A percentile compares a stretch with the other conserved stretches of the same genome.
These are phyloP conservation scores for Pollenia amentaria DNA, from an alignment of 2,888 invertebrate genomes.

Conservation along the genomic window DNA sequence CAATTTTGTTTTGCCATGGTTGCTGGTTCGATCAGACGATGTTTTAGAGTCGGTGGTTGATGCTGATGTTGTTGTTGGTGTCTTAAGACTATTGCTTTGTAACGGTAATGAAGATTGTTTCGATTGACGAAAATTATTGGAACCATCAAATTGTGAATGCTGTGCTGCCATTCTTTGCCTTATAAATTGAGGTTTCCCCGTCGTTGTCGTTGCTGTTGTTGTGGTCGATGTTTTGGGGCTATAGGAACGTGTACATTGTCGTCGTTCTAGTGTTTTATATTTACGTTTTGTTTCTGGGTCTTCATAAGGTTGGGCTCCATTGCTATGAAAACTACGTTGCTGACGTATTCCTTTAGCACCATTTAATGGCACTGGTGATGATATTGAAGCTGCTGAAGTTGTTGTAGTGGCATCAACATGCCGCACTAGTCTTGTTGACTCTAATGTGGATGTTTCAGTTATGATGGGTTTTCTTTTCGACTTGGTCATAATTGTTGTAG, in stretches of 20 bases:
- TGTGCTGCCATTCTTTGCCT: conserved; percentile 61
- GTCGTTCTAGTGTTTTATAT: conserved; percentile 59
- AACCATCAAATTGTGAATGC: conserved; percentile 36
- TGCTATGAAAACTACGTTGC: conserved; percentile 76
- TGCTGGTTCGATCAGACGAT: conserved; percentile 40
- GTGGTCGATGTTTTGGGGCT: conserved; percentile 34
- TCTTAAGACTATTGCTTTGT: conserved; percentile 34
- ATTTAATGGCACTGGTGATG: conserved; percentile 20
- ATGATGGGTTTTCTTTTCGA: conserved; percentile 69
- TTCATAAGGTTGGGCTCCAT: conserved; percentile 63
- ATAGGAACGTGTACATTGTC: conserved; percentile 61
- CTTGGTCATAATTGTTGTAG: conserved; percentile 59
- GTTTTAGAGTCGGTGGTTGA: conserved; percentile 21
- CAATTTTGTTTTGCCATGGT: conserved; percentile 49
- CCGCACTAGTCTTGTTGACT: conserved; percentile 71
- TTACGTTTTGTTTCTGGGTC: conserved; percentile 57
- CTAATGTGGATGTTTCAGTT: conserved; percentile 68
- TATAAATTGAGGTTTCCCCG: conserved; percentile 41
- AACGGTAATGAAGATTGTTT: conserved; percentile 69
- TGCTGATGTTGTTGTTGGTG: conserved; percentile 59
- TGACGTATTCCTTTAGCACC: conserved; percentile 73
- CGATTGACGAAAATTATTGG: conserved; percentile 72
- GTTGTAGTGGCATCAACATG: conserved; percentile 61
- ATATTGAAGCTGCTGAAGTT: conserved; percentile 60
- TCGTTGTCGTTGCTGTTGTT: conserved; percentile 60